phyloP scores from a whole-genome alignment of 2,797 vertebrate genomes.

The Nannoperca obscura region DNA sequence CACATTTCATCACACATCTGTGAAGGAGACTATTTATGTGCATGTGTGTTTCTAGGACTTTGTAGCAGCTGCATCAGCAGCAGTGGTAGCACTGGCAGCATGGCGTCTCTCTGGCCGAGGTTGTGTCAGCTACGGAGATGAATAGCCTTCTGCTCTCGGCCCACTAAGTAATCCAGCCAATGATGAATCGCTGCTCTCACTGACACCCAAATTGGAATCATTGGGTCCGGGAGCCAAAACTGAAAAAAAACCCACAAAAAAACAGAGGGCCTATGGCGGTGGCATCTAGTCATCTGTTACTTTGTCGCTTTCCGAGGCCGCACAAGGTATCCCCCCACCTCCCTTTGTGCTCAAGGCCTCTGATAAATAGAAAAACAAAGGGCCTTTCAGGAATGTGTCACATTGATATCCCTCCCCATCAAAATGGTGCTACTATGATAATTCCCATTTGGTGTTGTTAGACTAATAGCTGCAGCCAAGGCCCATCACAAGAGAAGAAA shows the following conservation, averaged over 20 bases:
- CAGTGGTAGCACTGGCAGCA: constrained; percentile 47
- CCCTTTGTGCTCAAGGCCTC: constrained; percentile 67
- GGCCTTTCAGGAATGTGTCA: constrained; percentile 71
- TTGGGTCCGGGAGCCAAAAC: constrained; percentile 78
- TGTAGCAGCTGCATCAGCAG: constrained; percentile 31
- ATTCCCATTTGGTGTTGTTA: constrained; percentile 18
- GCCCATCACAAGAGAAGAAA: background rate
- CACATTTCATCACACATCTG: background rate
- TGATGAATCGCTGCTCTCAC: constrained; percentile 84
- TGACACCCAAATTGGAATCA: constrained; percentile 84
- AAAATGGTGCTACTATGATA: constrained; percentile 29
- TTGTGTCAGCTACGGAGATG: constrained; percentile 82
- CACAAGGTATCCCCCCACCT: constrained; percentile 59
- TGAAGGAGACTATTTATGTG: constrained; percentile 21
- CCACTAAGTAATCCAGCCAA: constrained; percentile 84
- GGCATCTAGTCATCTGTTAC: constrained; percentile 82
- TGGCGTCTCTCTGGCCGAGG: constrained; percentile 72
- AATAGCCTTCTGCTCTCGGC: constrained; percentile 82
- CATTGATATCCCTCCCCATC: constrained; percentile 65
- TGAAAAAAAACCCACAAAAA: constrained; percentile 20
- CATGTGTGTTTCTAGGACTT: constrained; percentile 30
- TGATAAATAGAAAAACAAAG: constrained; percentile 78
- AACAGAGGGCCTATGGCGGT: constrained; percentile 54
- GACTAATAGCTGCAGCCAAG: constrained; percentile 33
- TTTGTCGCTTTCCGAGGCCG: constrained; percentile 69